Percentiles rank a stretch among this genome's conserved stretches.
These are phyloP conservation scores for Eristalis arbustorum DNA, from an alignment of 2,888 invertebrate species.

Conservation along the genomic window DNA sequence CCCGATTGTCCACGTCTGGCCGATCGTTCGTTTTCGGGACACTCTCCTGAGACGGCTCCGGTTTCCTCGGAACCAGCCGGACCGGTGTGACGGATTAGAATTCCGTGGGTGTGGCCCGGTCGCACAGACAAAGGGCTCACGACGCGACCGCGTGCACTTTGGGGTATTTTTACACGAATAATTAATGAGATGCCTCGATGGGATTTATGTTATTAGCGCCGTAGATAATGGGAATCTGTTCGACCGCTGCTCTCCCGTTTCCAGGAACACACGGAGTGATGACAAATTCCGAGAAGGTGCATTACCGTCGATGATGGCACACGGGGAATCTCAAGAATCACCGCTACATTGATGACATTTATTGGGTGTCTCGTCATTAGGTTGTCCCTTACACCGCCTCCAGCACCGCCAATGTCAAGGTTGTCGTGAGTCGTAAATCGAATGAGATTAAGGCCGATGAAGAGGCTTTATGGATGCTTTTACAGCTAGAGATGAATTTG, in stretches of 20 bases:
- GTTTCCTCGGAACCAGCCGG: neutral
- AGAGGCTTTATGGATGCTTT: constrained; percentile 30
- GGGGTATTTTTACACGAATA: constrained; percentile 33
- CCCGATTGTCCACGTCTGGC: neutral
- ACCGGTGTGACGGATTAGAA: constrained; percentile 29
- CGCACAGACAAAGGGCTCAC: neutral
- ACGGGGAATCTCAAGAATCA: neutral
- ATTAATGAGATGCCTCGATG: constrained; percentile 32
- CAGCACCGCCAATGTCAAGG: constrained; percentile 35
- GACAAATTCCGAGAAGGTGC: constrained; percentile 41
- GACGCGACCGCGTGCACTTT: constrained; percentile 22
- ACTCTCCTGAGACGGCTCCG: neutral
- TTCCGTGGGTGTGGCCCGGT: constrained; percentile 38
- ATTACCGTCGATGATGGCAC: constrained; percentile 23
- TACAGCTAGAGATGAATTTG: constrained; percentile 14
- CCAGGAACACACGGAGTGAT: neutral
- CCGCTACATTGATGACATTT: neutral
- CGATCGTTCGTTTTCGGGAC: neutral
- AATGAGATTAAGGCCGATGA: constrained; percentile 19
- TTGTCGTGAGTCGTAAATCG: constrained; percentile 27
- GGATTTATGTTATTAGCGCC: constrained; percentile 56
- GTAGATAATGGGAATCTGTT: constrained; percentile 18
- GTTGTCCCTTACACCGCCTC: neutral
- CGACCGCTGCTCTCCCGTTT: neutral
- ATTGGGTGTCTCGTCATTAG: neutral